Conservation (phyloP, 2,888 invertebrate species). For the Leptinotarsa peninsularis region DNA sequence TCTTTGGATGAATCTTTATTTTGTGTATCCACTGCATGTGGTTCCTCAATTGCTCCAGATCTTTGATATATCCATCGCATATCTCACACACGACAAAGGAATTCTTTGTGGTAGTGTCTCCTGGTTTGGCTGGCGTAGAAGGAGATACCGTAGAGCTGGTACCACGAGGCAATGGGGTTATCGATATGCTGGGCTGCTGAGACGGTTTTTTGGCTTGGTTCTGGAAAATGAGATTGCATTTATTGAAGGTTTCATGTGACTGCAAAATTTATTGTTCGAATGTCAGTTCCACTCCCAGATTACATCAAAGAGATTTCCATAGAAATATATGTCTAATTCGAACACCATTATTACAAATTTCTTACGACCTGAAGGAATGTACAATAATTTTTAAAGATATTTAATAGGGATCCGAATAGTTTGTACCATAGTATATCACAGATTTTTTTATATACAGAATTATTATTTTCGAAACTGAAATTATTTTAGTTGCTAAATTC, state of each 20-base stretch:
- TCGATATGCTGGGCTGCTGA: conserved; percentile 90
- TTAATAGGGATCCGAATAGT: no score
- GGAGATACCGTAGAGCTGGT: conserved; percentile 55
- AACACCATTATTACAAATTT: no score
- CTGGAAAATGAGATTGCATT: conserved; percentile 32
- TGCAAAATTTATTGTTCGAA: not conserved
- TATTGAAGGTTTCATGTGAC: not conserved
- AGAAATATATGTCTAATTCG: no score
- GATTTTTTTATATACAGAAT: no score
- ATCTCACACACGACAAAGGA: conserved; percentile 96
- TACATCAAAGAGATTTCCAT: not conserved
- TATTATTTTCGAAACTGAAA: no score
- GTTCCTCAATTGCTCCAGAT: conserved; percentile 91
- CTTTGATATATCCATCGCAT: conserved; percentile 95
- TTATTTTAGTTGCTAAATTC: no score
- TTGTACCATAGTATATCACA: no score
- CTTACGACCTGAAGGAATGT: no score
- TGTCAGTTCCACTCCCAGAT: not conserved
- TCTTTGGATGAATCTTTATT: conserved; percentile 95
- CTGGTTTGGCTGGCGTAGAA: conserved; percentile 63
- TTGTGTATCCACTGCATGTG: conserved; percentile 99
- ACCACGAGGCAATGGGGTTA: conserved; percentile 86
- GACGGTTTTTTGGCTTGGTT: conserved; percentile 60
- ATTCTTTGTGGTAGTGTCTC: conserved; percentile 76
- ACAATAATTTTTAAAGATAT: no score